Conservation (phyloP, 2,113 vertebrate species). For the Hemibagrus wyckioides region DNA sequence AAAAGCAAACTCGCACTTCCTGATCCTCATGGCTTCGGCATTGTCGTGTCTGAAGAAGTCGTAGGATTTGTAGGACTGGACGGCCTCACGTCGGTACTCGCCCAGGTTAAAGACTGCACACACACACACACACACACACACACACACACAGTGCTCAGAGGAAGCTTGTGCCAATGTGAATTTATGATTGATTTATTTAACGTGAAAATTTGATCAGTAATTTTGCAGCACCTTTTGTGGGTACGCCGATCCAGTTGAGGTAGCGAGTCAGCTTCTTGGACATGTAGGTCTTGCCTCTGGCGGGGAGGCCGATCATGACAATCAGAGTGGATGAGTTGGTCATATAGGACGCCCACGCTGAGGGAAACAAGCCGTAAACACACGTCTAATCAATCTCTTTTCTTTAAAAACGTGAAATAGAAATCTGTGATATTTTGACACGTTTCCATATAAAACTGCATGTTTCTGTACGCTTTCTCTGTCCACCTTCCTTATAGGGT, state of each 20-base stretch:
- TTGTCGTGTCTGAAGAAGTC: slow-evolving; percentile 98
- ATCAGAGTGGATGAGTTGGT: slow-evolving; percentile 95
- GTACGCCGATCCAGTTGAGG: slow-evolving; percentile 98
- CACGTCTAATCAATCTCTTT: not conserved
- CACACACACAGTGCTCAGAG: not conserved
- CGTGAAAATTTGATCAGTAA: not conserved
- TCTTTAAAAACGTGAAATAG: not conserved
- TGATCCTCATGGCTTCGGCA: slow-evolving; percentile 92
- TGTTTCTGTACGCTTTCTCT: not conserved
- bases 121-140: not conserved
- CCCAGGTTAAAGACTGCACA: slow-evolving; percentile 93
- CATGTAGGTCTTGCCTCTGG: slow-evolving; percentile 90
- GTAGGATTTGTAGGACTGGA: slow-evolving; percentile 92
- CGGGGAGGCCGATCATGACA: slow-evolving; percentile 95
- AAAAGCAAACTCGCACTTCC: slow-evolving; percentile 75
- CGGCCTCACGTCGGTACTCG: slow-evolving; percentile 89
- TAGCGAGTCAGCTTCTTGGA: slow-evolving; percentile 98
- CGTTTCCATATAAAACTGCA: not conserved
- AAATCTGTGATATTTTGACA: not conserved
- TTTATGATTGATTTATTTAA: not conserved
- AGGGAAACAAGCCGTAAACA: not conserved
- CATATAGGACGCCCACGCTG: slow-evolving; percentile 98
- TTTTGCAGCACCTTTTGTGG: slow-evolving; percentile 85
- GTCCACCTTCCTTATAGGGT: not conserved
- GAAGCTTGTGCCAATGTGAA: not conserved